These are phyloP conservation scores for Macrochelys suwanniensis DNA, from an alignment of 2,797 vertebrate genomes.

Conservation along the genomic window DNA sequence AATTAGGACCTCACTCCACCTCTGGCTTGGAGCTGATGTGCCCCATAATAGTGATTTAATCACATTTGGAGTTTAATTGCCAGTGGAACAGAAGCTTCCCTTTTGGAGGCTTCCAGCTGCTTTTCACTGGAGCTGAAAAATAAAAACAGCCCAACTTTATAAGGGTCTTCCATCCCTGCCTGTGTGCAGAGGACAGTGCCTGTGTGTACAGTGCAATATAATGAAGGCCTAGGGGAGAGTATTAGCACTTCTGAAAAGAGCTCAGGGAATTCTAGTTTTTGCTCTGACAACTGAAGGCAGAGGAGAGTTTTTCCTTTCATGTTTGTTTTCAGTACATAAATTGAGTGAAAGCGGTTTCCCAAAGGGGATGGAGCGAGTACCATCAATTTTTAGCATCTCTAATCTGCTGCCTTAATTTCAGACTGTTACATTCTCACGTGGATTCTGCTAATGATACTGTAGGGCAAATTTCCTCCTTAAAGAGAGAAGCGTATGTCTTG, in stretches of 20 bases:
- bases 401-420: slow-evolving; percentile 58
- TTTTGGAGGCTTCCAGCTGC: background rate
- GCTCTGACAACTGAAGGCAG: slow-evolving; percentile 77
- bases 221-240: slow-evolving; percentile 77
- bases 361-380: background rate
- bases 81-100: background rate
- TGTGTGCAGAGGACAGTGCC: slow-evolving; percentile 61
- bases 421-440: background rate
- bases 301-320: slow-evolving; percentile 76
- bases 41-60: accelerated
- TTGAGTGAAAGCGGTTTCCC: slow-evolving; percentile 73
- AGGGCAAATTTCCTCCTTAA: background rate
- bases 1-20: background rate
- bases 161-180: slow-evolving; percentile 48
- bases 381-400: slow-evolving; percentile 58
- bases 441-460: background rate
- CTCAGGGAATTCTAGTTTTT: slow-evolving; percentile 75
- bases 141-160: slow-evolving; percentile 37
- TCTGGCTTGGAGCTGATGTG: accelerated
- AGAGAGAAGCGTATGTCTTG: accelerated
- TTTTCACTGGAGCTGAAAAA: background rate
- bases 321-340: slow-evolving; percentile 76
- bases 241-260: slow-evolving; percentile 79
- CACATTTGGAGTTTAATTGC: background rate
- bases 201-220: slow-evolving; percentile 57